Base-by-base conservation (phyloP, 1,140 invertebrate species). In the Aethina tumida region DNA sequence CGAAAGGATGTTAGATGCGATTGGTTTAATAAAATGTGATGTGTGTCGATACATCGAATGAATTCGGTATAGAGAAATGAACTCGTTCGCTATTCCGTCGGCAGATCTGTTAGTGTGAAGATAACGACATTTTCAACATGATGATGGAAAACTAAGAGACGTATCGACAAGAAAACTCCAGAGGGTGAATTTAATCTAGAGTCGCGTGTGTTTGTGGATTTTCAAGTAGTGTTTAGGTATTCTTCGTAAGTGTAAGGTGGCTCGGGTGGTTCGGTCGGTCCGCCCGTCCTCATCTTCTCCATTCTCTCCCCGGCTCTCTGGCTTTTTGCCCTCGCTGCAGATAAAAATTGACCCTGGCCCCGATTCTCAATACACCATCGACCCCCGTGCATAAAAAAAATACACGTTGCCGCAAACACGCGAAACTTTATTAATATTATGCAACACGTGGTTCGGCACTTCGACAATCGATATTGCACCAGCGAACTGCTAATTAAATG, bases 151-250 rank as follows among this genome's bases (percentile, higher is more conserved):
- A 52, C 56, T 52, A 59, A 55, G 52, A 55, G 56, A 56, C 56
- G 56, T 52, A 55, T 58, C 54, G 58, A 55, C 52, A 60, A 50
- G 50, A 55, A 58, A 58, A 58, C 53, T 58, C 54, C 41, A 43
- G 41, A 43, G 55, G 52, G 45, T 43, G 55, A 60, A 57, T 58
- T 60, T 58, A 60, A 58, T 60, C 58, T 57, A 44, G 47, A 46
- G 35, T 20, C 35, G 41, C 43, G 50, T 39, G 43, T 58, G 52
- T 56, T 54, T 52, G 53, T 52, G 52, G 57, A 56, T 59, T 59
- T 56, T 55, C 56, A 56, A 60, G 56, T 58, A 56, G 56, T 57
- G 52, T 60, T 58, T 60, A 50, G 50, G 56, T 60, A 60, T 60
- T 60, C 58, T 45, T 48, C 13, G 36, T 39, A 39, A 49, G 46